Evolutionary conservation across 1,140 invertebrate genomes (phyloP), one percentile per base, ranked within the genome.

Genomic region (Hyposmocoma kahamanoa): DNA sequence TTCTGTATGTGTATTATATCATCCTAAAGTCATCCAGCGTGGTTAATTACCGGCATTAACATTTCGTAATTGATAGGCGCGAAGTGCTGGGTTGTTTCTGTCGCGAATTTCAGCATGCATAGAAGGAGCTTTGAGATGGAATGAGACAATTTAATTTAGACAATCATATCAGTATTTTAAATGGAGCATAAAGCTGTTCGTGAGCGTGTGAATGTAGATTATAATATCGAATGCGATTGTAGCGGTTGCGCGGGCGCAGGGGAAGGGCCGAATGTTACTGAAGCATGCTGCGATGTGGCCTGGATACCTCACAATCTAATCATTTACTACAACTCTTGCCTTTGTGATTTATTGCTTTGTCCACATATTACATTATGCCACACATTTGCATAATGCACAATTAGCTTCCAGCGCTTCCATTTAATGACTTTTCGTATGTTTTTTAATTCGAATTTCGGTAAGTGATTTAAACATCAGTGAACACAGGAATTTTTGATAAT

Each of bases 131-230:
- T 68, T 66, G 53, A 58, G 71, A 72, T 73, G 60, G 52, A 59
- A 62, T 57, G 57, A 43, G 69, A 72, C 74, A 71, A 66, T 77
- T 76, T 71, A 72, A 81, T 84, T 77, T 67, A 63, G 59, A 47
- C 63, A 64, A 82, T 82, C 68, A 74, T 72, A 81, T 81, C 70
- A 75, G 57, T 57, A 46, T 42, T 63, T 59, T 61, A 79, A 84
- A 63, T 83, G 65, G 78, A 78, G 78, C 78, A 20, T 41, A 20
- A n/a, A 38, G 34, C 8, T 8, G 22, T 11, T 41, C 11, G 38
- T n/a, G n/a, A n/a, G n/a, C n/a, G n/a, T n/a, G n/a, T n/a, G n/a
- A n/a, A n/a, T n/a, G n/a, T n/a, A n/a, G n/a, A n/a, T n/a, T n/a
- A n/a, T n/a, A n/a, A n/a, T n/a, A n/a, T n/a, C n/a, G n/a, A n/a